Conservation (phyloP, 2,888 invertebrate species). For the Antitype chi region DNA sequence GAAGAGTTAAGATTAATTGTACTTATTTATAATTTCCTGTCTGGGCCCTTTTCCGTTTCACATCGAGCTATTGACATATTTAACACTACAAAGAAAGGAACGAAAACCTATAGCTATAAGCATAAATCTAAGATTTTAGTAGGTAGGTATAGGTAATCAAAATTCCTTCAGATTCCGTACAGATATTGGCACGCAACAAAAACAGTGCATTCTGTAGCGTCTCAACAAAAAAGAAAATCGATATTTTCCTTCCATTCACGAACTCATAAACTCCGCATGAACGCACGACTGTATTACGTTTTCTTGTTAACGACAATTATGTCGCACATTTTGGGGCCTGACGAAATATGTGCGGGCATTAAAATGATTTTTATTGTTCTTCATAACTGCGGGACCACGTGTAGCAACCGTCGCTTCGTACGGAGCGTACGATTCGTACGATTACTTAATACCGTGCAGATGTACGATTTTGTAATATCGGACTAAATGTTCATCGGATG, state of each 20-base stretch:
- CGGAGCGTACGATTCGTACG: slow-evolving; percentile 18
- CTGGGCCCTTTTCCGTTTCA: slow-evolving; percentile 41
- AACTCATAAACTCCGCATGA: slow-evolving; percentile 61
- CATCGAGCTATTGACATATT: slow-evolving; percentile 33
- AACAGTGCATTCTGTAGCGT: slow-evolving; percentile 24
- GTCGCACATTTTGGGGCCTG: slow-evolving; percentile 70
- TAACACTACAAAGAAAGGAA: slow-evolving; percentile 9
- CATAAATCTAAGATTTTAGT: neutral
- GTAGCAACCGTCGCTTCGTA: slow-evolving; percentile 57
- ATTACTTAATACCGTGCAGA: slow-evolving; percentile 72
- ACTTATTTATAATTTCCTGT: slow-evolving; percentile 52
- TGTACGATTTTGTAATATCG: slow-evolving; percentile 81
- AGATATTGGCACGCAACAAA: slow-evolving; percentile 17
- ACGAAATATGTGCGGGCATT: slow-evolving; percentile 73
- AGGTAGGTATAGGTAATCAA: neutral
- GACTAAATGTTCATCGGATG: slow-evolving; percentile 71
- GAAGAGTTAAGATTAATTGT: slow-evolving; percentile 51
- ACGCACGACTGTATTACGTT: slow-evolving; percentile 69
- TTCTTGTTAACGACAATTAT: slow-evolving; percentile 71
- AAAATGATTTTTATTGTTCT: slow-evolving; percentile 79
- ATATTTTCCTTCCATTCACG: slow-evolving; percentile 38
- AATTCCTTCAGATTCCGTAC: slow-evolving; percentile 5
- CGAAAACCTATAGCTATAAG: neutral
- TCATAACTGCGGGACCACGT: slow-evolving; percentile 68
- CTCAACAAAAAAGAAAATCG: slow-evolving; percentile 27